Percentiles rank a stretch among this genome's conserved stretches.
These are phyloP conservation scores for Meta bourneti DNA, from an alignment of 2,888 invertebrate species.

Conservation along the genomic window DNA sequence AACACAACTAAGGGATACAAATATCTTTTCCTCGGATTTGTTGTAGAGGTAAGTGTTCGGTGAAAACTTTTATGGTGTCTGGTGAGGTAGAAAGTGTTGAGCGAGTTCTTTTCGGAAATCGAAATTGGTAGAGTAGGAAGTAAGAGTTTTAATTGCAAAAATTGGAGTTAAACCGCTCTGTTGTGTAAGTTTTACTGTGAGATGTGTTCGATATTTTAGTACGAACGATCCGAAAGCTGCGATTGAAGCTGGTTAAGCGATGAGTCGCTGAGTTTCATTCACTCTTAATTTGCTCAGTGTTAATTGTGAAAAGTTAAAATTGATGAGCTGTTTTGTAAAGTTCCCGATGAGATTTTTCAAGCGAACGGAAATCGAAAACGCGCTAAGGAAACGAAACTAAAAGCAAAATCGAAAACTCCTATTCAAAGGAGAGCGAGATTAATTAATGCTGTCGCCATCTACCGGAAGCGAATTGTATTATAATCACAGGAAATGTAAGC, in stretches of 20 bases:
- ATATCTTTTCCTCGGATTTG: constrained; percentile 49
- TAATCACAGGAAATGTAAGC: background rate
- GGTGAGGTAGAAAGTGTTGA: background rate
- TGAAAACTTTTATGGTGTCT: background rate
- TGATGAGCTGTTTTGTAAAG: background rate
- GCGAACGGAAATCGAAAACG: background rate
- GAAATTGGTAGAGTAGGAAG: background rate
- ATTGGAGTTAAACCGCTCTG: background rate
- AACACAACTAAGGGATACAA: constrained; percentile 51
- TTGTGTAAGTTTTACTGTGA: background rate
- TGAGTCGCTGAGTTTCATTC: too few relatives aligned
- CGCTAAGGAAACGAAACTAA: too few relatives aligned
- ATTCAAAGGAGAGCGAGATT: too few relatives aligned
- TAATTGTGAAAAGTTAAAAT: background rate
- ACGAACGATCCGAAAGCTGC: too few relatives aligned
- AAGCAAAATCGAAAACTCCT: background rate
- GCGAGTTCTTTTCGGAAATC: background rate
- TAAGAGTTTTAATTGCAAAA: background rate
- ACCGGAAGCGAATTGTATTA: background rate
- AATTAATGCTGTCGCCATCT: constrained; percentile 28
- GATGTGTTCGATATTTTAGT: too few relatives aligned
- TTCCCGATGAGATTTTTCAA: background rate
- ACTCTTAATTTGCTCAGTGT: too few relatives aligned
- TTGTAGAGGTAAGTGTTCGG: constrained; percentile 53
- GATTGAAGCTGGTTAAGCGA: too few relatives aligned